Evolutionary conservation across 2,888 invertebrate genomes (phyloP), one percentile per base, ranked within the genome.

Genomic region (Rhagium mordax): DNA sequence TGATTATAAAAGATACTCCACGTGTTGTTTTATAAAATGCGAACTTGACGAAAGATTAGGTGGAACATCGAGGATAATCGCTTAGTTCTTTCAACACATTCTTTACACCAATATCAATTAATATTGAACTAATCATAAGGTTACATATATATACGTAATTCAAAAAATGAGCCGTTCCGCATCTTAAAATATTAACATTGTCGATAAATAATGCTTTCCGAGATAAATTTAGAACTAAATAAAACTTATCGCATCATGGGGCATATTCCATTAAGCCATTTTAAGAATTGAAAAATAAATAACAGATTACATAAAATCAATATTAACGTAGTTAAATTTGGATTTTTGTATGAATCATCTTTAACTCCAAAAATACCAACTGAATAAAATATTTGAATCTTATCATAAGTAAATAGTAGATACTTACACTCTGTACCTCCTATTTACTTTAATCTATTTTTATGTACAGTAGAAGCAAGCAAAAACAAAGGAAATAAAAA

Each of bases 401-500:
- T 65, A 65, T 65, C 64, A 51, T 13, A 29, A 65, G 29, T 51
- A 65, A 65, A 65, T 20, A 65, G 51, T 10, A n/a, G n/a, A n/a
- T n/a, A 21, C 15, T 15, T 29, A 51, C n/a, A 51, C 49, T 24
- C 18, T 2, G 4, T 57, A 20, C 16, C 13, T 62, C 8, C 51
- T 27, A 29, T 60, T 60, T 16, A 60, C 10, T n/a, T n/a, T n/a
- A n/a, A n/a, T 59, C 29, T 53, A 15, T 21, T 24, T 51, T 20
- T 51, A 64, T 51, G 8, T 51, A 49, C 64, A 51, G 41, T 62
- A 68, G 21, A 65, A 53, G 16, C 24, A 66, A 74, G 70, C 67
- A 71, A 76, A 71, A 74, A 64, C 64, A 55, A 78, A 72, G 57
- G 8, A 73, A 62, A 75, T 74, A 75, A 80, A 79, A 81, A 75